Evolutionary conservation across 2,113 vertebrate species (phyloP).

Genomic region (Poecile atricapillus): DNA sequence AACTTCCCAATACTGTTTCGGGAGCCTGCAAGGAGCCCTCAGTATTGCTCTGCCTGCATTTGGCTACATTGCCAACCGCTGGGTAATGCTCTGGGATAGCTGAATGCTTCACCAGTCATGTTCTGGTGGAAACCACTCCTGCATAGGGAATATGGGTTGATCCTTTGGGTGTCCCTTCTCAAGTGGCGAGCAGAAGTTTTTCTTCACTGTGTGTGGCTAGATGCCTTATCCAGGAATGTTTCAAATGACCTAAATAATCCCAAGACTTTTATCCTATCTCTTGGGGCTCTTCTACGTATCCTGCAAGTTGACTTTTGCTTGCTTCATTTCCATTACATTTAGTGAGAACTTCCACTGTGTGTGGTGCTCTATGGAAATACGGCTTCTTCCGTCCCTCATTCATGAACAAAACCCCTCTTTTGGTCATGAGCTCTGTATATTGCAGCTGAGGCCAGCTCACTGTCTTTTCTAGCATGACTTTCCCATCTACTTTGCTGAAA

Average conservation of each 20-base stretch:
- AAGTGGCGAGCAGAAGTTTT: not conserved
- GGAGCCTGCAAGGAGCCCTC: slow-evolving; percentile 14
- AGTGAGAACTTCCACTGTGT: not conserved
- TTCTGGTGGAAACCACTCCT: not conserved
- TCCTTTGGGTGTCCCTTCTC: not conserved
- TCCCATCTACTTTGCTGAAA: not conserved
- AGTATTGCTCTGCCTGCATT: not conserved
- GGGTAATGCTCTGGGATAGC: not conserved
- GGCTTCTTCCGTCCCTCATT: not conserved
- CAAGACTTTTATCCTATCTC: not conserved
- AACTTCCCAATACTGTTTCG: not conserved
- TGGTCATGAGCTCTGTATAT: not conserved
- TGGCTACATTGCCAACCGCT: not conserved
- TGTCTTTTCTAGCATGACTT: not conserved
- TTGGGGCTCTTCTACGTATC: not conserved
- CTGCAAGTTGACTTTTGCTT: not conserved
- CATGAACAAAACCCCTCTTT: not conserved
- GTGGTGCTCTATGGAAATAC: not conserved
- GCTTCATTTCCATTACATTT: not conserved
- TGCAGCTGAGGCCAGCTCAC: not conserved
- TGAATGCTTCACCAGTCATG: not conserved
- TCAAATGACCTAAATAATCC: not conserved
- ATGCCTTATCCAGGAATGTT: not conserved
- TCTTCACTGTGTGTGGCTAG: not conserved
- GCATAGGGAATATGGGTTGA: not conserved